Percentiles rank a stretch among this genome's conserved stretches.
These are phyloP conservation scores for Melanotaenia duboulayi DNA, from an alignment of 2,113 vertebrate genomes.

Conservation along the genomic window DNA sequence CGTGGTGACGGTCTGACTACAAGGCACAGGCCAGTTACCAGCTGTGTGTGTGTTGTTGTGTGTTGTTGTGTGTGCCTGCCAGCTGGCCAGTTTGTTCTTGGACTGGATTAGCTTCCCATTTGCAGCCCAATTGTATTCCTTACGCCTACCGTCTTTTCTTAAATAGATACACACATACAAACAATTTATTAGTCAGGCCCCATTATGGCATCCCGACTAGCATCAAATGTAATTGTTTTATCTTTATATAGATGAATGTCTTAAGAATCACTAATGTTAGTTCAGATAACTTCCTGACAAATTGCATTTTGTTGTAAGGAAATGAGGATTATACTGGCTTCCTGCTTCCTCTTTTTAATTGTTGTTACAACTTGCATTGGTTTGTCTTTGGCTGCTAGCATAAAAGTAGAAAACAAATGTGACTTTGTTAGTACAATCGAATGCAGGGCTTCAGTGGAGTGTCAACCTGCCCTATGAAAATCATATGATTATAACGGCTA, in stretches of 20 bases:
- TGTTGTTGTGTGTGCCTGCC: conserved; percentile 60
- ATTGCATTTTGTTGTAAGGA: neutral
- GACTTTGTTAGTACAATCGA: neutral
- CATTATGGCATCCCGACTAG: conserved; percentile 13
- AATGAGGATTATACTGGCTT: conserved; percentile 6
- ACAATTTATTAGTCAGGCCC: conserved; percentile 25
- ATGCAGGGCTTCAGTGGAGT: neutral
- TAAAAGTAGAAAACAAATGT: conserved; percentile 17
- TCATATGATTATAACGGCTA: conserved; percentile 12
- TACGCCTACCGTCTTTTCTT: conserved; percentile 37
- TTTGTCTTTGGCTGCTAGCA: neutral
- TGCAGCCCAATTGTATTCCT: conserved; percentile 73
- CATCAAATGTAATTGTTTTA: conserved; percentile 25
- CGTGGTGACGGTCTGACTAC: conserved; percentile 71
- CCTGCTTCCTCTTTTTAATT: conserved; percentile 35
- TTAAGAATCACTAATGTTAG: neutral
- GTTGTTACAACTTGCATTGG: conserved; percentile 6
- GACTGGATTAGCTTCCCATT: conserved; percentile 82
- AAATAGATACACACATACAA: conserved; percentile 27
- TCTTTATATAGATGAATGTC: neutral
- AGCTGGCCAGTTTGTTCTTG: conserved; percentile 76
- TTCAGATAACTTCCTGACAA: neutral
- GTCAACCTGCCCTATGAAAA: conserved; percentile 8
- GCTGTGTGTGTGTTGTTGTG: conserved; percentile 72
- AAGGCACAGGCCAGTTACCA: conserved; percentile 72